Conservation (phyloP, 1,140 invertebrate genomes). For the Zaprionus capensis region DNA sequence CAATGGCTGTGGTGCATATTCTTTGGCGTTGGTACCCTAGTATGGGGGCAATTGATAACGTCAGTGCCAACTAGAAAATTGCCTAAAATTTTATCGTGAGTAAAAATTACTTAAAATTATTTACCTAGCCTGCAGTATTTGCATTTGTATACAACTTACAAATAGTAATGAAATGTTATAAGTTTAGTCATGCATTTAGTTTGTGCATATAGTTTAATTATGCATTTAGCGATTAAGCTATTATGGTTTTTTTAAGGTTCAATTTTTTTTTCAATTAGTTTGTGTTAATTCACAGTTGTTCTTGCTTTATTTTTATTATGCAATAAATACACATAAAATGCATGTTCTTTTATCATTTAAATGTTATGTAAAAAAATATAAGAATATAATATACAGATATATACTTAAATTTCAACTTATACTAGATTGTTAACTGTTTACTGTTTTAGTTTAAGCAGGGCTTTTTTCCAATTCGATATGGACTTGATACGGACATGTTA, state of each 20-base stretch:
- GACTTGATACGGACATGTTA: no score
- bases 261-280: background rate
- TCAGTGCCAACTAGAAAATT: constrained; percentile 97
- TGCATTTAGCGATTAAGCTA: background rate
- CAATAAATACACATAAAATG: background rate
- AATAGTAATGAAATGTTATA: background rate
- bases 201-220: no score
- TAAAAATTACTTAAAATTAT: constrained; percentile 72
- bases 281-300: background rate
- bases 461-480: no score
- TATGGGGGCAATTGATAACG: constrained; percentile 99
- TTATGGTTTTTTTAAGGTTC: background rate
- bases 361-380: background rate
- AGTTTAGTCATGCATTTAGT: background rate
- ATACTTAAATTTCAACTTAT: background rate
- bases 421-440: background rate
- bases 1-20: constrained; percentile 99
- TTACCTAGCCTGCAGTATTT: background rate
- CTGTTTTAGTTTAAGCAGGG: background rate
- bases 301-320: background rate
- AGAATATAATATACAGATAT: background rate
- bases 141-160: background rate
- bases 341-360: background rate
- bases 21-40: constrained; percentile 96
- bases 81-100: constrained; percentile 96